Base-by-base conservation (phyloP, 1,140 invertebrate genomes). In the Zaprionus ornatus region DNA sequence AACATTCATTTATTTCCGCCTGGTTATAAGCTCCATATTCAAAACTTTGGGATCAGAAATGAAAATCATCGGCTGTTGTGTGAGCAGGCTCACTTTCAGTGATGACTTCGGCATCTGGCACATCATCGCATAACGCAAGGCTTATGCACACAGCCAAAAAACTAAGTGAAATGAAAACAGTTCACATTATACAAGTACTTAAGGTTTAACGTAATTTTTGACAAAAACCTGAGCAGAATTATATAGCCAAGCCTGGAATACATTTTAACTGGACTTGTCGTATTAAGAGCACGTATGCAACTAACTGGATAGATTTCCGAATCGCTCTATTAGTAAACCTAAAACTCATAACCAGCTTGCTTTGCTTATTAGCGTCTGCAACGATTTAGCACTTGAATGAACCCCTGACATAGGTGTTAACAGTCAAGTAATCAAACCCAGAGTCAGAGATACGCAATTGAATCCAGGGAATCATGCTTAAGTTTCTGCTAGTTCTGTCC, bases 11-110 rank as follows among this genome's bases (percentile, higher is more conserved):
- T 13, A 15, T 32, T 73, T 75, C 73, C 67, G 67, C 32, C 25
- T 50, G 21, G 21, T 35, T 57, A 48, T n/a, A 62, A 57, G 7
- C 12, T 17, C 17, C 13, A 13, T 45, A 45, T 2, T 17, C 27
- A 42, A 5, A n/a, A 27, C 9, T 54, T 17, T 27, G 4, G 3
- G 12, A 21, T 87, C 48, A 78, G 50, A 63, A 69, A 32, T 75
- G 40, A 17, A 69, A 65, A 55, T 84, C 73, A 66, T 87, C 74
- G 23, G 77, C 52, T 4, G 77, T 77, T n/a, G 73, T 48, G 61
- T 63, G 67, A 17, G 37, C 37, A 7, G 74, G 69, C 17, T 87
- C 83, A 52, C 83, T 84, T 32, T 88, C 63, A 0, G 83, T 87
- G 15, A 87, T 83, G 0, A 87, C 84, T 17, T 87, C 67, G 7